Base-by-base conservation (phyloP, 1,140 invertebrate genomes). In the Dryas iulia region DNA sequence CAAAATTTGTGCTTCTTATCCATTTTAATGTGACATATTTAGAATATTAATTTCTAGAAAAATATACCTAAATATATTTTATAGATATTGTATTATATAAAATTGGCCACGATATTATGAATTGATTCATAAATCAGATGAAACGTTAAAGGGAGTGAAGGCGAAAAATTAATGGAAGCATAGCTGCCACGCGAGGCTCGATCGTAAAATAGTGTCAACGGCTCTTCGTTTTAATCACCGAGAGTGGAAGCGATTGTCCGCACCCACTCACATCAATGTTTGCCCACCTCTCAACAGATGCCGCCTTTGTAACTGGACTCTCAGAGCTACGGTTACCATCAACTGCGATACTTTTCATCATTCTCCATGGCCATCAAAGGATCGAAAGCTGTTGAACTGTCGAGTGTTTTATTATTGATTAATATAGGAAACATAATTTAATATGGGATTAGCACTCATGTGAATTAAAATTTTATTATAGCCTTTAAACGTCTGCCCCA, bases 211-310 rank as follows among this genome's bases (percentile, higher is more conserved):
- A 83, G 82, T 87, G 88, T 88, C 87, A 89, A 88, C 82, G 82
- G 74, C 84, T 88, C 86, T 89, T 81, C 79, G 77, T 76, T 91
- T 91, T 91, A 91, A 91, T 91, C 88, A 91, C 86, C 75, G 84
- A 84, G 85, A 90, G 86, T 89, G 83, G 81, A 79, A 77, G 81
- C 81, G 84, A 86, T 88, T 87, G 87, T 89, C 82, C 80, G 83
- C 79, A 77, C 74, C 83, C 83, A 84, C 85, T 87, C 78, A 75
- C 78, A 78, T 78, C 79, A 71, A 73, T 89, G 87, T 91, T 91
- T 91, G 84, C 84, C 78, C 80, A 86, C 78, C 86, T 87, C 89
- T 89, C 83, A 72, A 84, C 80, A 81, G 81, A 86, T 82, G 81
- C 79, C 74, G 81, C 86, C 85, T 91, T 91, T 91, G 86, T 86